Percentiles rank a stretch among this genome's conserved stretches.
These are phyloP conservation scores for Pseudochirops cupreus DNA, from an alignment of 2,797 vertebrate genomes.

Conservation along the genomic window DNA sequence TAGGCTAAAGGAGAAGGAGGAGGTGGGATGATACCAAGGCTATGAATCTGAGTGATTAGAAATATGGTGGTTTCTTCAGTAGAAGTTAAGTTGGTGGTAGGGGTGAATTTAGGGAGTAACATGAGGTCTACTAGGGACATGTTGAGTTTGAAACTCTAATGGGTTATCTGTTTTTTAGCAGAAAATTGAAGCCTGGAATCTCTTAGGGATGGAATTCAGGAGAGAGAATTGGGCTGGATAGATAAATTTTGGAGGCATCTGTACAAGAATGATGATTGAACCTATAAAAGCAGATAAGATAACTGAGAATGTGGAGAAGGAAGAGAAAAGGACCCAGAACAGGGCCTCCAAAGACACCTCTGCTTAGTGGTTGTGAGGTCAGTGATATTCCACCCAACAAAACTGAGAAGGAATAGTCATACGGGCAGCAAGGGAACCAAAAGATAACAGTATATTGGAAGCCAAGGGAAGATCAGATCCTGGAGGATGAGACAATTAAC, in stretches of 20 bases:
- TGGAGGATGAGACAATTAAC: neutral
- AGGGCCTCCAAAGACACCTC: neutral
- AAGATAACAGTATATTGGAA: neutral
- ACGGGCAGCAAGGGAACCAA: neutral
- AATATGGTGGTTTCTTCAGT: neutral
- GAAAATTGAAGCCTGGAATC: neutral
- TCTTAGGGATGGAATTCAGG: neutral
- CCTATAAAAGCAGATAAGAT: too few species aligned
- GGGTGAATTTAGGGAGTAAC: neutral
- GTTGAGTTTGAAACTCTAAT: neutral
- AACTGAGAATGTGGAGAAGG: too few species aligned
- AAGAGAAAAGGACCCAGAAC: too few species aligned
- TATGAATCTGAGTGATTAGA: neutral
- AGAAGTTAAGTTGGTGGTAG: neutral
- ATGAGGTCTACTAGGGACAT: neutral
- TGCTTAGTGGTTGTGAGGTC: neutral
- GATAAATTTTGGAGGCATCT: too few species aligned
- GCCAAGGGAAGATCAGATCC: neutral
- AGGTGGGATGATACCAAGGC: neutral
- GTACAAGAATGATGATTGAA: too few species aligned
- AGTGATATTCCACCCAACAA: neutral
- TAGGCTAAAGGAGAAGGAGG: neutral
- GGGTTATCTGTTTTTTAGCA: neutral
- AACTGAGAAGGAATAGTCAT: neutral
- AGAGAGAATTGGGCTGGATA: too few species aligned